Conservation (phyloP, 2,888 invertebrate genomes). For the Hyalella azteca region DNA sequence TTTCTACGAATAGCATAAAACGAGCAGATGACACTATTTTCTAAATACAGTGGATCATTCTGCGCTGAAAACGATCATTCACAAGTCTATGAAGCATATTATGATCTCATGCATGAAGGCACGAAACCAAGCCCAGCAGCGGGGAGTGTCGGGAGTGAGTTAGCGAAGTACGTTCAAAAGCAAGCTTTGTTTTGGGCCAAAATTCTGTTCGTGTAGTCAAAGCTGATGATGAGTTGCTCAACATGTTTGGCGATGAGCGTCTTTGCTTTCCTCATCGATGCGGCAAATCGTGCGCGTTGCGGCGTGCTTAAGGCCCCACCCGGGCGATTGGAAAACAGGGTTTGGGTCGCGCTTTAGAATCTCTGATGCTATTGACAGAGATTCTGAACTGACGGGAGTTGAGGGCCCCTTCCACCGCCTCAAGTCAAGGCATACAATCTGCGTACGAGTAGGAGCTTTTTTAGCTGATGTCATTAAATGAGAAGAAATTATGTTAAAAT, state of each 20-base stretch:
- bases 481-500: too few relatives aligned
- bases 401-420: too few relatives aligned
- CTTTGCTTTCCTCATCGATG: conserved; percentile 6
- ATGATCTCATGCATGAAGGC: too few relatives aligned
- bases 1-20: too few relatives aligned
- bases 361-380: not conserved
- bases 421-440: too few relatives aligned
- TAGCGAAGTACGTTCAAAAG: conserved; percentile 11
- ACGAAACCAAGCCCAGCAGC: not conserved
- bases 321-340: not conserved
- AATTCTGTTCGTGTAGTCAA: not conserved
- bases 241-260: conserved; percentile 25
- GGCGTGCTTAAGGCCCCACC: conserved; percentile 18
- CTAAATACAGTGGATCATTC: too few relatives aligned
- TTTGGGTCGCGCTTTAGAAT: not conserved
- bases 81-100: too few relatives aligned
- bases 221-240: conserved; percentile 25
- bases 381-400: not conserved
- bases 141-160: not conserved
- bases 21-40: too few relatives aligned
- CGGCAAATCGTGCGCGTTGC: conserved; percentile 21
- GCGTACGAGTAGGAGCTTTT: too few relatives aligned
- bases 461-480: too few relatives aligned
- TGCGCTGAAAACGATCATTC: too few relatives aligned
- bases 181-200: conserved; percentile 27